phyloP scores from a whole-genome alignment of 2,888 invertebrate genomes.

The Drosophila flavopinicola region DNA sequence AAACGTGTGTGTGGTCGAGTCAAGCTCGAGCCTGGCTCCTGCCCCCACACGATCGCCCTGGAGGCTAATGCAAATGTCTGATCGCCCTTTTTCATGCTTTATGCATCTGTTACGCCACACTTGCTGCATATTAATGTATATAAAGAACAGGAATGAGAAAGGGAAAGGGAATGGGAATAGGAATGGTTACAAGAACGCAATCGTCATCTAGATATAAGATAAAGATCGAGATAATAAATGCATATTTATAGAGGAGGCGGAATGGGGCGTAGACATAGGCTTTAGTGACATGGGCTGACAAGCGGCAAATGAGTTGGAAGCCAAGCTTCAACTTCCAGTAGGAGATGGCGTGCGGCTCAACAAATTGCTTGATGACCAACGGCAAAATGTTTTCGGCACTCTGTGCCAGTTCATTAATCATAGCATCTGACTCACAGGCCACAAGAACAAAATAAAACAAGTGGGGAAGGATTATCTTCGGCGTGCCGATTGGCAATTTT shows the following conservation, averaged over 20 bases:
- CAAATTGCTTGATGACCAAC: slow-evolving; percentile 33
- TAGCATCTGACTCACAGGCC: slow-evolving; percentile 8
- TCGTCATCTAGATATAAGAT: slow-evolving; percentile 13
- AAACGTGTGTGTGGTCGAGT: slow-evolving; percentile 45
- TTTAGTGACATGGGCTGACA: slow-evolving; percentile 53
- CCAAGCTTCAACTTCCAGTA: neutral
- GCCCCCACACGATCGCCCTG: slow-evolving; percentile 27
- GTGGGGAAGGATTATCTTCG: too few relatives aligned
- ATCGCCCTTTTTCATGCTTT: slow-evolving; percentile 48
- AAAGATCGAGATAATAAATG: slow-evolving; percentile 29
- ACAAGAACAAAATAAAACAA: slow-evolving; percentile 10
- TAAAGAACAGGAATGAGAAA: slow-evolving; percentile 5
- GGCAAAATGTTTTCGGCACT: slow-evolving; percentile 14
- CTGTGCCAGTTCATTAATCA: slow-evolving; percentile 46
- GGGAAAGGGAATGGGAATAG: neutral
- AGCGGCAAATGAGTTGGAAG: neutral
- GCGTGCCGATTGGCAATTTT: too few relatives aligned
- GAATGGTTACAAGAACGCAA: neutral
- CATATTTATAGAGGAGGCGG: slow-evolving; percentile 38
- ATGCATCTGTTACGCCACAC: slow-evolving; percentile 40
- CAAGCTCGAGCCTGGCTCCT: slow-evolving; percentile 16
- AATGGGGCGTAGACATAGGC: slow-evolving; percentile 3
- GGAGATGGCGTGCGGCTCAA: slow-evolving; percentile 10
- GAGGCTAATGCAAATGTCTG: slow-evolving; percentile 36
- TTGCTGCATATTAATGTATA: slow-evolving; percentile 38